Evolutionary conservation across 2,797 vertebrate genomes (phyloP).

Genomic region (Mionectes olivaceus): DNA sequence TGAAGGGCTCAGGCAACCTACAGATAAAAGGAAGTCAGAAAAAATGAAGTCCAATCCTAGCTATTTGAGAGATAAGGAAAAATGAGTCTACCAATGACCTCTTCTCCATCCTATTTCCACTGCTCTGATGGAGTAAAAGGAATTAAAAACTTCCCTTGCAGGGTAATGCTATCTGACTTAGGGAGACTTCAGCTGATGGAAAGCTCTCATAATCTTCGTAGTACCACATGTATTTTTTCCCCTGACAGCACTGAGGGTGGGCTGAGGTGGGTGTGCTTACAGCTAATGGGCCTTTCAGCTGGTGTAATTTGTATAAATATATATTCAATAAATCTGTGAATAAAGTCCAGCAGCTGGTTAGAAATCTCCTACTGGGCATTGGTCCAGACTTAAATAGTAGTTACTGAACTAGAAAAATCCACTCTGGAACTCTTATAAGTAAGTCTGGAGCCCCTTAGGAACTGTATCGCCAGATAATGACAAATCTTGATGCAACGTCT

Average conservation of each 20-base stretch:
- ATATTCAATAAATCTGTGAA: slow-evolving; percentile 14
- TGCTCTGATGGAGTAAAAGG: not conserved
- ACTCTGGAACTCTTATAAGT: not conserved
- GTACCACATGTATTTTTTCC: not conserved
- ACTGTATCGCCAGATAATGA: not conserved
- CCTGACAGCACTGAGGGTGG: not conserved
- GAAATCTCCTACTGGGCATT: slow-evolving; percentile 6
- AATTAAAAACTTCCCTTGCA: not conserved
- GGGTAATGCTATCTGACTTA: not conserved
- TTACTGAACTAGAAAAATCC: slow-evolving; percentile 44
- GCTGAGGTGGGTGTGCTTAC: slow-evolving; percentile 8
- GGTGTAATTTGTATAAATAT: slow-evolving; percentile 24
- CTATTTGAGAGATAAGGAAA: not conserved
- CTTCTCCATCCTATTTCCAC: not conserved
- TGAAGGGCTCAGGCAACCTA: not conserved
- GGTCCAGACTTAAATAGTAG: slow-evolving; percentile 20
- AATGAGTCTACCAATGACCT: not conserved
- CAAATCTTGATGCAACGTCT: not conserved
- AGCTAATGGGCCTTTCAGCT: slow-evolving; percentile 2
- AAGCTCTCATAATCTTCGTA: not conserved
- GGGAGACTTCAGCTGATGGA: not conserved
- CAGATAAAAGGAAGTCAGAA: not conserved
- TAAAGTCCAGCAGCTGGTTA: slow-evolving; percentile 29
- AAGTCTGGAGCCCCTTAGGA: not conserved
- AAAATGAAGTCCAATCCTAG: not conserved